These are phyloP conservation scores for Pipa parva DNA, from an alignment of 2,113 vertebrate genomes.

Conservation along the genomic window DNA sequence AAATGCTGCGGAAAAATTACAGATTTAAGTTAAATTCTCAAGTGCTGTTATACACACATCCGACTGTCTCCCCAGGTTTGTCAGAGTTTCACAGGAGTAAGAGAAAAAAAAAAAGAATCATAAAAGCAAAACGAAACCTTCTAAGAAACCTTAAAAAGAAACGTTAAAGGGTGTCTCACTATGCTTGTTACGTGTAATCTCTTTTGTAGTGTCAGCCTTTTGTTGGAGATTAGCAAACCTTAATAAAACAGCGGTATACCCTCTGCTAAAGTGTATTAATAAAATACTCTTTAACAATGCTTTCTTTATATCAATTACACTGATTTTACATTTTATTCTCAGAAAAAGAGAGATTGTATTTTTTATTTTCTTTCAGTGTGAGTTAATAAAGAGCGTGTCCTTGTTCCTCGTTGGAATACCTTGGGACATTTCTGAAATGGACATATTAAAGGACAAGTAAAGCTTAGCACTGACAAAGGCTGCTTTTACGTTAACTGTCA, in stretches of 20 bases:
- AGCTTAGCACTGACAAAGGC: no score
- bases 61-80: slow-evolving; percentile 64
- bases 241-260: not conserved
- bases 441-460: no score
- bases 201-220: not conserved
- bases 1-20: slow-evolving; percentile 79
- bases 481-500: no score
- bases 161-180: slow-evolving; percentile 28
- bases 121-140: slow-evolving; percentile 47
- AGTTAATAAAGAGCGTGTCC: not conserved
- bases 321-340: not conserved
- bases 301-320: not conserved
- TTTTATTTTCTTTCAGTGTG: slow-evolving; percentile 59
- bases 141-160: slow-evolving; percentile 48
- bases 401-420: not conserved
- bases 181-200: slow-evolving; percentile 3
- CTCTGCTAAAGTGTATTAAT: slow-evolving; percentile 2
- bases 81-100: slow-evolving; percentile 47
- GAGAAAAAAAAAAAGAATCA: slow-evolving; percentile 15
- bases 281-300: not conserved
- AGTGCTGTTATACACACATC: slow-evolving; percentile 68
- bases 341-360: slow-evolving; percentile 51
- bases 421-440: not conserved
- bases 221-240: slow-evolving; percentile 6
- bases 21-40: slow-evolving; percentile 83